A percentile compares a stretch with the other conserved stretches of the same genome.
Evolutionary conservation across 2,888 invertebrate genomes (phyloP).

Genomic region (Epirrhoe alternata): DNA sequence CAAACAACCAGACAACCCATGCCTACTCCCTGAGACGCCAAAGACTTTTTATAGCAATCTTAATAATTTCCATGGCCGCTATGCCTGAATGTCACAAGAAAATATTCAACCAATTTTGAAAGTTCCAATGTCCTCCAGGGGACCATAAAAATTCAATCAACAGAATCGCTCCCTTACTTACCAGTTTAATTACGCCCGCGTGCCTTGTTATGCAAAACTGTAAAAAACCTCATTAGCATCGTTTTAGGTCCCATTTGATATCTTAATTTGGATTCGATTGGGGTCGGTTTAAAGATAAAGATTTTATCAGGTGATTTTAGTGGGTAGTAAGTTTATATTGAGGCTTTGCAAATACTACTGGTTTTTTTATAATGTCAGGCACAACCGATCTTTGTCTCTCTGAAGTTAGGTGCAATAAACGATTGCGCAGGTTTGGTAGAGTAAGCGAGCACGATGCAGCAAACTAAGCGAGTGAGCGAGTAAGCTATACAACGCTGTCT

Average conservation of each 20-base stretch:
- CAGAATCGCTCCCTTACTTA: constrained; percentile 33
- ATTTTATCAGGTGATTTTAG: constrained; percentile 36
- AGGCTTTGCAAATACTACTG: no score
- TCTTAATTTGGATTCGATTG: constrained; percentile 73
- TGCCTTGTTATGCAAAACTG: constrained; percentile 66
- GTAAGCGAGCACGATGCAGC: no score
- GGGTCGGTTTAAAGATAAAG: constrained; percentile 46
- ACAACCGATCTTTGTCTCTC: no score
- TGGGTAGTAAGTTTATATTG: constrained; percentile 2
- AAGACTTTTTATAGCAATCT: no score
- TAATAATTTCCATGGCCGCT: no score
- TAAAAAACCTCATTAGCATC: constrained; percentile 70
- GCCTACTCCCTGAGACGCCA: no score
- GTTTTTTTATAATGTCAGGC: no score
- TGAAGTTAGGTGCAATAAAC: no score
- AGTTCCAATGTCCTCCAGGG: constrained; percentile 9
- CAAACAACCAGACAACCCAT: no score
- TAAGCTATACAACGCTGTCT: no score
- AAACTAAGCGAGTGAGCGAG: no score
- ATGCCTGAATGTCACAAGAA: constrained; percentile 47
- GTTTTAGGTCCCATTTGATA: constrained; percentile 68
- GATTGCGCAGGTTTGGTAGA: no score
- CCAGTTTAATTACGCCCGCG: constrained; percentile 51
- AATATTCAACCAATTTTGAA: neutral
- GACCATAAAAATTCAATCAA: constrained; percentile 38